Conservation (phyloP, 2,113 vertebrate genomes). For the Toxotes jaculatrix region DNA sequence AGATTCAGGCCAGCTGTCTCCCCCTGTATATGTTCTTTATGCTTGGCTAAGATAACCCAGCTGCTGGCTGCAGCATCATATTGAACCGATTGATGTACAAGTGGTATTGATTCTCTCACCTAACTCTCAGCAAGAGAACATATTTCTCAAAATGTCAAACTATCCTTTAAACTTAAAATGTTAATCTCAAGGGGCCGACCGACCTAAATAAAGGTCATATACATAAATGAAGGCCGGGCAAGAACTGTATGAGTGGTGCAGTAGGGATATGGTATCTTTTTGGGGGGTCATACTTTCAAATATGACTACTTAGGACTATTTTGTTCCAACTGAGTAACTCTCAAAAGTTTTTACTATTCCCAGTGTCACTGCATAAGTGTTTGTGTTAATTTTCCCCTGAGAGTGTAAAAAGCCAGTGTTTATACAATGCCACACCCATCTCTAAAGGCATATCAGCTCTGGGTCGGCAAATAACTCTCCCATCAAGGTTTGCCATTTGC, state of each 20-base stretch:
- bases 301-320: no score
- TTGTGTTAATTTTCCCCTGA: slow-evolving; percentile 5
- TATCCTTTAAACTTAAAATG: background rate
- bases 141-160: background rate
- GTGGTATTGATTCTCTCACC: no score
- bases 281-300: no score
- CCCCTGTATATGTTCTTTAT: no score
- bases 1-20: no score
- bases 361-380: background rate
- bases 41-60: no score
- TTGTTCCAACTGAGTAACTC: background rate
- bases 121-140: background rate
- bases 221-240: background rate
- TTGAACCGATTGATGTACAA: no score
- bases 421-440: slow-evolving; percentile 37
- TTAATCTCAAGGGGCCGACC: background rate
- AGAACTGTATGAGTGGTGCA: background rate
- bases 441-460: slow-evolving; percentile 8
- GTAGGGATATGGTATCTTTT: background rate
- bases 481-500: slow-evolving; percentile 24
- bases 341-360: background rate
- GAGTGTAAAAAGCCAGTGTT: slow-evolving; percentile 13
- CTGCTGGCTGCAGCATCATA: no score
- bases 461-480: slow-evolving; percentile 27
- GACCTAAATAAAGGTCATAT: background rate